Base-by-base conservation (phyloP, 1,140 invertebrate genomes). In the Sycophaga agraensis region DNA sequence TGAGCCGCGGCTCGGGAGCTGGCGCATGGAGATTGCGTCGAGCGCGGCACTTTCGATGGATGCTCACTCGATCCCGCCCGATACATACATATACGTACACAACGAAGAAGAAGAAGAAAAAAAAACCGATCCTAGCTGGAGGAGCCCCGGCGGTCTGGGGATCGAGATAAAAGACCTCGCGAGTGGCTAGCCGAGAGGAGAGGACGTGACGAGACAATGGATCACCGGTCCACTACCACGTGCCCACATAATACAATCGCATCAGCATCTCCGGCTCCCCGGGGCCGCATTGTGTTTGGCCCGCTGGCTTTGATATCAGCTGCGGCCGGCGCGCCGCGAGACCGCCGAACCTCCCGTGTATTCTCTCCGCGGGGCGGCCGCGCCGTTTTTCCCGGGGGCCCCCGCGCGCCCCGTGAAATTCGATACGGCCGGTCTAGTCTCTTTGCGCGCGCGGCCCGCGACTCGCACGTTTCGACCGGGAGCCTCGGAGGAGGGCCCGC, bases 181-280 rank as follows among this genome's bases (percentile, higher is more conserved):
- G 76, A 77, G 77, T 81, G 76, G 77, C 76, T 75, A 75, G 55
- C 31, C 35, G 49, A 34, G 40, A 53, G 42, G 37, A 53, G 59
- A 63, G 75, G 72, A 80, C 79, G 79, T 80, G 79, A 81, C 79
- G 76, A 81, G 77, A 81, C 79, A 81, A 81, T 81, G 72, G 79
- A 78, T 77, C 73, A 72, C 67, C 72, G 72, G 76, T 72, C 76
- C 76, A 78, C 78, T 75, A 80, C 75, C 72, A 16, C 31, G 6
- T 28, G 31, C 4, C 31, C 22, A 26, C 71, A 77, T 79, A 76
- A 80, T 80, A 81, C 77, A 79, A 81, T 81, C 79, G 78, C 79
- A 81, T 80, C 79, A 81, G 79, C 79, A 80, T 80, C 78, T 80
- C 76, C 71, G 31, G 24, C 39, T 39, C 12, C 22, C 5, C 28